phyloP scores from a whole-genome alignment of 2,888 invertebrate genomes.

The Drosophila mimetica region DNA sequence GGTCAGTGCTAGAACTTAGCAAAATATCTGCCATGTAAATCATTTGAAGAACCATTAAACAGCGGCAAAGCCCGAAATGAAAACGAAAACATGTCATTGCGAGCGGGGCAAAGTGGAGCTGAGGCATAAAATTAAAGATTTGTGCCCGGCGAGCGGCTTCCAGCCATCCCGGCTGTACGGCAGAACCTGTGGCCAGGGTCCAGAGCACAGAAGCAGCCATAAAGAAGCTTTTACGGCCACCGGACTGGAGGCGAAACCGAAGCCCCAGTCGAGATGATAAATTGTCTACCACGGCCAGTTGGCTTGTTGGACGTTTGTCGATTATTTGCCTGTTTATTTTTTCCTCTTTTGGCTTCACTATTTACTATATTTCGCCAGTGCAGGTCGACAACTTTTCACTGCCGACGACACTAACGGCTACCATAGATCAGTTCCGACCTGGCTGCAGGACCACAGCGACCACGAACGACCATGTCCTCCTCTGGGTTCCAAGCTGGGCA shows the following conservation, averaged over 20 bases:
- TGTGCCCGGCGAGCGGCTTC: slow-evolving; percentile 24
- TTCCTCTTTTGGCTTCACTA: neutral
- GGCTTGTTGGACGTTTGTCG: slow-evolving; percentile 57
- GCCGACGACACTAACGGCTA: slow-evolving; percentile 57
- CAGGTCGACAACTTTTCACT: slow-evolving; percentile 67
- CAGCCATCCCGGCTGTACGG: neutral
- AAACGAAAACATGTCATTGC: slow-evolving; percentile 23
- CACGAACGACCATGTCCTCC: slow-evolving; percentile 13
- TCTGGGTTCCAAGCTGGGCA: slow-evolving; percentile 25
- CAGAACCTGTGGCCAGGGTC: slow-evolving; percentile 25
- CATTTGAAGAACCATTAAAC: slow-evolving; percentile 14
- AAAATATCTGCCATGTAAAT: slow-evolving; percentile 8
- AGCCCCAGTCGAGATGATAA: slow-evolving; percentile 72
- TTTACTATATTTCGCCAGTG: slow-evolving; percentile 23
- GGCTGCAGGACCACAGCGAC: slow-evolving; percentile 7
- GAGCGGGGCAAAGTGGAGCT: slow-evolving; percentile 3
- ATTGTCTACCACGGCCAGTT: slow-evolving; percentile 71
- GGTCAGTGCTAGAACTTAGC: too few relatives aligned
- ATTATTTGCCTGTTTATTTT: slow-evolving; percentile 40
- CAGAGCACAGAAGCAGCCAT: slow-evolving; percentile 65
- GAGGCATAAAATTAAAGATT: slow-evolving; percentile 46
- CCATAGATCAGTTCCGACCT: slow-evolving; percentile 61
- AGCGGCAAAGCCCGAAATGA: slow-evolving; percentile 8
- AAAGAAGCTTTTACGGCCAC: slow-evolving; percentile 70
- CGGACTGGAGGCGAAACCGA: slow-evolving; percentile 39